Evolutionary conservation across 2,888 invertebrate species (phyloP), one percentile per base, ranked within the genome.

Genomic region (Sussaba pulchella): DNA sequence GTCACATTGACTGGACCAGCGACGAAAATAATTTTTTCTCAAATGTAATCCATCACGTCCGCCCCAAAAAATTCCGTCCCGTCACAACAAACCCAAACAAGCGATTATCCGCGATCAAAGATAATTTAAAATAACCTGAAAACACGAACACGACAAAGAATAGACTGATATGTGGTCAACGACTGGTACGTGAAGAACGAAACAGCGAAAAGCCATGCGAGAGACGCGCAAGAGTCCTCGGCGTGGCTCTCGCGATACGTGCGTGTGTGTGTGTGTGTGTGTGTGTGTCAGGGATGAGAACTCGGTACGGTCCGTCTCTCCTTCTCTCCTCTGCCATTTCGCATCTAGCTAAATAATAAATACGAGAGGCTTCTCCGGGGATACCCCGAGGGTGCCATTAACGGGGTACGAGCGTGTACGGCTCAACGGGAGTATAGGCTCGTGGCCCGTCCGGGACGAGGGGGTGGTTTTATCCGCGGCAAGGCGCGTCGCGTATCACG

Each of bases 331-430:
- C 86, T 83, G 86, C 86, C 85, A 86, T 85, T 85, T 81, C 66
- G 73, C 80, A 80, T 76, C 59, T 66, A 47, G 88, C 89, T 92
- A 92, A 92, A 92, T 92, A 92, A 92, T 91, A 92, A 91, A 92
- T 91, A 91, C 88, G 90, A 88, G 90, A 88, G 89, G 90, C 89
- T 90, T 90, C 87, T 87, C 86, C 86, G 87, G 88, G 89, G 88
- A 90, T 91, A 89, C 89, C 92, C 91, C 92, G 87, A 90, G 92
- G 91, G 92, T 91, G 88, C 91, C 91, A 92, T 92, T 92, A 92
- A 90, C 88, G 88, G 90, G 92, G 90, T 89, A 91, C 90, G 89
- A 88, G 81, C 75, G 82, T 78, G 76, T 82, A 79, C 39, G 70
- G 64, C 54, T 69, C 66, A 59, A 39, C 66, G 74, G 74, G 26